These are phyloP conservation scores for Oikopleura dioica DNA, from an alignment of 23 tunicate species.

Conservation along the genomic window DNA sequence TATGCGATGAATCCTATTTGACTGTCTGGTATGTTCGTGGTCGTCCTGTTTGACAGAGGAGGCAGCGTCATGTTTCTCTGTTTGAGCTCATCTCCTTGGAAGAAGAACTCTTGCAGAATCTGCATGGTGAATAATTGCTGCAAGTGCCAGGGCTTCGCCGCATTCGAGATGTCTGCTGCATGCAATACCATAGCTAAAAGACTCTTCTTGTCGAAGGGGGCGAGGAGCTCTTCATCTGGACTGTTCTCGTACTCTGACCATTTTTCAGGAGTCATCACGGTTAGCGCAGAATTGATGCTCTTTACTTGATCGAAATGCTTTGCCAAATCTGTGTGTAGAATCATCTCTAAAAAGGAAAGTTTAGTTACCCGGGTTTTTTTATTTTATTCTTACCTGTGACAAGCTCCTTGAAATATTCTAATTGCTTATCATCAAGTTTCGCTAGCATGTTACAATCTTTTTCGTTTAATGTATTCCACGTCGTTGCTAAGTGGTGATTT, in stretches of 20 bases:
- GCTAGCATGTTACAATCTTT: background rate
- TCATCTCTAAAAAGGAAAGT: too few species aligned
- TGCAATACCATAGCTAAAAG: background rate
- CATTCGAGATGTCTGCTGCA: slow-evolving; percentile 9
- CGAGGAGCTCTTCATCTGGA: too few species aligned
- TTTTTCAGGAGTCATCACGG: too few species aligned
- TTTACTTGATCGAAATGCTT: too few species aligned
- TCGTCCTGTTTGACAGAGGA: background rate
- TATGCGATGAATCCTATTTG: background rate
- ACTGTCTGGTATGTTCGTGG: background rate
- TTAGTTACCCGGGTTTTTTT: too few species aligned
- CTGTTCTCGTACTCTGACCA: too few species aligned
- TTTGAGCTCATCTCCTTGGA: background rate
- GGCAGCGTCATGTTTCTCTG: background rate
- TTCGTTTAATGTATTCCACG: background rate
- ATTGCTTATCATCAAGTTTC: background rate
- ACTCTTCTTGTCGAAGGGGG: too few species aligned
- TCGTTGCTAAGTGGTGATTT: background rate
- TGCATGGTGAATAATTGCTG: background rate
- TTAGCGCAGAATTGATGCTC: too few species aligned
- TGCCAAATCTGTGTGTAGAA: too few species aligned
- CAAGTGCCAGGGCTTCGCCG: background rate
- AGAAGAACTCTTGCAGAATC: background rate
- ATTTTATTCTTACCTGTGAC: slow-evolving; percentile 1
- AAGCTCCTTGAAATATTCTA: background rate